These are phyloP conservation scores for Melanogrammus aeglefinus DNA, from an alignment of 2,797 vertebrate species.

Conservation along the genomic window DNA sequence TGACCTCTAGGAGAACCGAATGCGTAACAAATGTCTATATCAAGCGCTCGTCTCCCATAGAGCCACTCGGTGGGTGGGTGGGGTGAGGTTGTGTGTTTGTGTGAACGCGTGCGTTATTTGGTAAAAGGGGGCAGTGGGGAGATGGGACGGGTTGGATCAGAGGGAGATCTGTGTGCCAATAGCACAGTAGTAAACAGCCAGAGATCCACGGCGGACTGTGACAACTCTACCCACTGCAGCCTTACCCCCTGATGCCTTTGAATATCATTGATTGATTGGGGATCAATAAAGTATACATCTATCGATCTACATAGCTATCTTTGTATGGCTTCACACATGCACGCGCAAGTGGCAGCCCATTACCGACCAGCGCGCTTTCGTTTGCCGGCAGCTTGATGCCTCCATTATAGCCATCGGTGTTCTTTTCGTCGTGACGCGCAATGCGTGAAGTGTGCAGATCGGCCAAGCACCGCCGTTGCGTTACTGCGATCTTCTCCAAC, in stretches of 20 bases:
- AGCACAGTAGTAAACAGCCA: not conserved
- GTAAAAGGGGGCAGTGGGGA: not conserved
- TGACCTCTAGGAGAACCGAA: slow-evolving; percentile 22
- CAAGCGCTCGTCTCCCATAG: not conserved
- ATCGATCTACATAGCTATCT: not conserved
- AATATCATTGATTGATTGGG: no score
- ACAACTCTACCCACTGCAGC: not conserved
- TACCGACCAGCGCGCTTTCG: no score
- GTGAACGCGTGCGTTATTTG: not conserved
- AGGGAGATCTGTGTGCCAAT: slow-evolving; percentile 21
- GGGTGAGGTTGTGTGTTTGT: slow-evolving; percentile 1
- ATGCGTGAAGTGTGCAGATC: no score
- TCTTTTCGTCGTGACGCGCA: no score
- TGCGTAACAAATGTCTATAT: slow-evolving; percentile 36
- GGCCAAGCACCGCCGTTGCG: no score
- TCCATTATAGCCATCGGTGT: no score
- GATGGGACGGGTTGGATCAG: not conserved
- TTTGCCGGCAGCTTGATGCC: no score
- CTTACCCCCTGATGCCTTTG: not conserved
- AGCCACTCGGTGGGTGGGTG: slow-evolving; percentile 22
- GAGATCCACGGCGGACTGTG: not conserved
- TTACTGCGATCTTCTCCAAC: no score
- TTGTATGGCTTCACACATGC: not conserved
- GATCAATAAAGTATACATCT: no score
- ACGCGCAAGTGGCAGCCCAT: no score